Evolutionary conservation across 1,140 invertebrate genomes (phyloP).

Genomic region (Metopolophium dirhodum): DNA sequence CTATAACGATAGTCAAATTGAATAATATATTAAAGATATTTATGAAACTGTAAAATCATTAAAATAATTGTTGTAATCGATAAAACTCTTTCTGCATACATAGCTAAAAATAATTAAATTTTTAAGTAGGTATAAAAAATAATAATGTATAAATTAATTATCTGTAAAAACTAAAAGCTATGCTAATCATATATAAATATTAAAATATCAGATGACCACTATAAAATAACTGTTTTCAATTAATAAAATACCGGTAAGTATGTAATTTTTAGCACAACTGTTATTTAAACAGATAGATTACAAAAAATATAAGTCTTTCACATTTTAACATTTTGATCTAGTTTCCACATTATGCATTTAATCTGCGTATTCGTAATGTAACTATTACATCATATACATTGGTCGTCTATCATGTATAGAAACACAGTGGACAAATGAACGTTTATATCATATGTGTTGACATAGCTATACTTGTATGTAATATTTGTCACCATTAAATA

Average conservation of each 20-base stretch:
- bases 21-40: not conserved
- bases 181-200: not conserved
- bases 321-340: not conserved
- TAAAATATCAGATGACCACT: not conserved
- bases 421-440: not conserved
- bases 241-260: not conserved
- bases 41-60: not conserved
- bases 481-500: not conserved
- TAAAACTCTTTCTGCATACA: too few species aligned
- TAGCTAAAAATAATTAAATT: not conserved
- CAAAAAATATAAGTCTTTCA: not conserved
- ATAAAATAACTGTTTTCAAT: not conserved
- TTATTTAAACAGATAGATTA: not conserved
- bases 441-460: not conserved
- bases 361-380: not conserved
- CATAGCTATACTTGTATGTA: not conserved
- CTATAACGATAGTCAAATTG: not conserved
- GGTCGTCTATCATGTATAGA: not conserved
- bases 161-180: not conserved
- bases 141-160: not conserved
- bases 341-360: not conserved
- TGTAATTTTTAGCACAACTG: not conserved
- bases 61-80: not conserved
- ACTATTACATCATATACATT: not conserved
- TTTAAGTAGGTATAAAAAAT: not conserved